Percentiles rank a stretch among this genome's conserved stretches.
These are phyloP conservation scores for Tricholauxania praeusta DNA, from an alignment of 2,888 invertebrate genomes.

Conservation along the genomic window DNA sequence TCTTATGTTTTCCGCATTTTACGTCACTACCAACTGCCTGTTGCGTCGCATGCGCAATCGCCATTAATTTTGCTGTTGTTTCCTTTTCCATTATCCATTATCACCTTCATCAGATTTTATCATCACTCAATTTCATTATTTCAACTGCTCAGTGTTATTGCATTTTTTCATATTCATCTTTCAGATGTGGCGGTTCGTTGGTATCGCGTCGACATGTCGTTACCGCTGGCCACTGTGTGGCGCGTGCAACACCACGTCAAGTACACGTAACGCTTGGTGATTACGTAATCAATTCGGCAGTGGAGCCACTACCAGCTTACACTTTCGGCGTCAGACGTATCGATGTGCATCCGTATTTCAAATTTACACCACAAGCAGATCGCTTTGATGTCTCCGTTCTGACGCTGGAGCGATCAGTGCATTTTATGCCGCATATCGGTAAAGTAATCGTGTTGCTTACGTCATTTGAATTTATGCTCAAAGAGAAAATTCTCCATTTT, in stretches of 20 bases:
- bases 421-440: conserved; percentile 89
- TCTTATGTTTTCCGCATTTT: too few species aligned
- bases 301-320: conserved; percentile 90
- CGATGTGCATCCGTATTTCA: conserved; percentile 90
- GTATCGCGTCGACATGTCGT: conserved; percentile 92
- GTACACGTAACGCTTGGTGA: conserved; percentile 89
- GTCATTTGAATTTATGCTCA: not conserved
- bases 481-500: not conserved
- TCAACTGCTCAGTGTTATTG: too few species aligned
- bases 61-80: too few species aligned
- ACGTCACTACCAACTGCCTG: too few species aligned
- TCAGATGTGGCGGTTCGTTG: conserved; percentile 90
- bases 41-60: too few species aligned
- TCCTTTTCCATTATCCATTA: too few species aligned
- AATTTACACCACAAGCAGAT: conserved; percentile 93
- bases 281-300: conserved; percentile 93
- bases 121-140: too few species aligned
- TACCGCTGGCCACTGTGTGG: conserved; percentile 95
- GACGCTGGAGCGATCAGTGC: conserved; percentile 88
- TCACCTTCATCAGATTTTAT: too few species aligned
- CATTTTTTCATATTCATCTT: not conserved
- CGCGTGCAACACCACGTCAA: conserved; percentile 89
- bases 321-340: conserved; percentile 93
- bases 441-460: conserved; percentile 45
- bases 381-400: conserved; percentile 93